A percentile compares a stretch with the other conserved stretches of the same genome.
phyloP scores from a whole-genome alignment of 2,797 vertebrate genomes.

The Ibycter americanus region DNA sequence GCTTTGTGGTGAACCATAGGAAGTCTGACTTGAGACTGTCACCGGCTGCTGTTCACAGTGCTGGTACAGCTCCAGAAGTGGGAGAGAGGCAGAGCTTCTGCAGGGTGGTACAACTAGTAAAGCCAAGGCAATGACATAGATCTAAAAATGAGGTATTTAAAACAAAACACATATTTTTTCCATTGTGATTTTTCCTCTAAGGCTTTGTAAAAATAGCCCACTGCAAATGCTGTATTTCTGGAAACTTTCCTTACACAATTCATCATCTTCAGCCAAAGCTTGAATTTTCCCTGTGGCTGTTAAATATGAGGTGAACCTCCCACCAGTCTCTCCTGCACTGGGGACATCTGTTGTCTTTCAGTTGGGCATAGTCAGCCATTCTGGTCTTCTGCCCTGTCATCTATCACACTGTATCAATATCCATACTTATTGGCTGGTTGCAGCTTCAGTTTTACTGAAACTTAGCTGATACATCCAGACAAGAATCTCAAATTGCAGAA shows the following conservation, averaged over 20 bases:
- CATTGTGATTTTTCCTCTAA: background rate
- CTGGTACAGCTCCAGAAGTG: background rate
- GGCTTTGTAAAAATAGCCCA: background rate
- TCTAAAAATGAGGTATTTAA: background rate
- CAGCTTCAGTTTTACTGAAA: background rate
- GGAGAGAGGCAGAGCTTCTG: background rate
- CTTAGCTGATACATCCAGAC: background rate
- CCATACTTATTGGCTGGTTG: background rate
- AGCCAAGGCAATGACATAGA: background rate
- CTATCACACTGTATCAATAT: background rate
- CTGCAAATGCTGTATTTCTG: background rate
- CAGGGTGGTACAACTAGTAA: background rate
- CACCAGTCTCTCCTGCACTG: background rate
- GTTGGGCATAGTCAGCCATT: background rate
- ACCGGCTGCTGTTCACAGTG: background rate
- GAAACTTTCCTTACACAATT: background rate
- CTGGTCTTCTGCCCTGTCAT: background rate
- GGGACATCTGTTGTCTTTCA: background rate
- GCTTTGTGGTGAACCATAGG: constrained; percentile 36
- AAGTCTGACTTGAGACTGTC: background rate
- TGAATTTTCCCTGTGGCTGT: background rate
- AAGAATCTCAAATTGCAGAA: background rate
- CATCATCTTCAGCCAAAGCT: background rate
- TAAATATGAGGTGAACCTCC: background rate
- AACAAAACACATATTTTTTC: background rate